Percentiles rank a stretch among this genome's conserved stretches.
These are phyloP conservation scores for Heliocidaris tuberculata DNA, from an alignment of 35 echinoderm and acorn worm species.

Conservation along the genomic window DNA sequence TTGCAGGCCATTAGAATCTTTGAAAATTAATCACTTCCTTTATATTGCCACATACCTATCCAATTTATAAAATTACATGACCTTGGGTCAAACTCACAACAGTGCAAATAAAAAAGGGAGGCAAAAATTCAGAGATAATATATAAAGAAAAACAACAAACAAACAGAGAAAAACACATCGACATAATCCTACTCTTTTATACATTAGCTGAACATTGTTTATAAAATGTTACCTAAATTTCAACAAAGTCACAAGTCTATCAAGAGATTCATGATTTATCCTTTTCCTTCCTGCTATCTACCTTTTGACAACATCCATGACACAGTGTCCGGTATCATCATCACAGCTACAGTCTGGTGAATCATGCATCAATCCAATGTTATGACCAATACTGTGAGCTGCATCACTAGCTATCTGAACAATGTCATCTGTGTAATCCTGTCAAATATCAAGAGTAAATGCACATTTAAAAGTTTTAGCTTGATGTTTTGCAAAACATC, in stretches of 20 bases:
- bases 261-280: background rate
- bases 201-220: no score
- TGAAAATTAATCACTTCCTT: background rate
- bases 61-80: background rate
- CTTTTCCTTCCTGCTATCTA: background rate
- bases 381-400: slow-evolving; percentile 40
- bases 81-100: background rate
- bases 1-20: no score
- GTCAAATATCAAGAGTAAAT: background rate
- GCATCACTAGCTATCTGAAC: slow-evolving; percentile 23
- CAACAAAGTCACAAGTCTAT: no score
- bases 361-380: slow-evolving; percentile 16
- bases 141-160: background rate
- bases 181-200: no score
- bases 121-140: background rate
- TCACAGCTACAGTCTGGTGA: background rate
- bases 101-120: no score
- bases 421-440: slow-evolving; percentile 24
- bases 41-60: background rate
- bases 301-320: slow-evolving; percentile 45
- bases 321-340: slow-evolving; percentile 22
- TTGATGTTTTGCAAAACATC: no score
- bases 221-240: no score
- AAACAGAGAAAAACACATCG: background rate
- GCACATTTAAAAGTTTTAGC: no score